Evolutionary conservation across 2,797 vertebrate species (phyloP).

Genomic region (Microtus californicus): DNA sequence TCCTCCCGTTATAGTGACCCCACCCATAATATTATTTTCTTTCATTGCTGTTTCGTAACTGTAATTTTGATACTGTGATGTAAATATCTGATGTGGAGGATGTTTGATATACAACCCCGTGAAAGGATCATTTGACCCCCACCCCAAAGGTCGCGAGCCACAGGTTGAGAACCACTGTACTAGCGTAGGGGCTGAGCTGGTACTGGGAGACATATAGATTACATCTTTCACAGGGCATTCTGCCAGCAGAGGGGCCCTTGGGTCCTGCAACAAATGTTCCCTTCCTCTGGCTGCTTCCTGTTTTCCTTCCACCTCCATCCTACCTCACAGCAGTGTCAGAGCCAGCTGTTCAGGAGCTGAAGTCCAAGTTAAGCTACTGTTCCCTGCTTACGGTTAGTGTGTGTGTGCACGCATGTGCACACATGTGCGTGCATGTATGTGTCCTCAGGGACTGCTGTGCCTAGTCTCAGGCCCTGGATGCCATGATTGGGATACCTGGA

Average conservation of each 20-base stretch:
- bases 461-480: slow-evolving; percentile 81
- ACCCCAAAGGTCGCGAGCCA: background rate
- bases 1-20: background rate
- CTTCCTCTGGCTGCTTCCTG: slow-evolving; percentile 65
- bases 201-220: slow-evolving; percentile 15
- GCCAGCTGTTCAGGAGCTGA: slow-evolving; percentile 84
- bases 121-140: background rate
- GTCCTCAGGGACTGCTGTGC: slow-evolving; percentile 75
- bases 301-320: slow-evolving; percentile 75
- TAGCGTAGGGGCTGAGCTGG: background rate
- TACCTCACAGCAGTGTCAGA: slow-evolving; percentile 82
- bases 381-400: slow-evolving; percentile 77
- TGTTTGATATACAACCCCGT: background rate
- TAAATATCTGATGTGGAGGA: background rate
- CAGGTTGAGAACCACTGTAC: background rate
- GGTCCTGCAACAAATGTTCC: slow-evolving; percentile 83
- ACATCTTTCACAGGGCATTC: background rate
- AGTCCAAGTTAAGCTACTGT: slow-evolving; percentile 87
- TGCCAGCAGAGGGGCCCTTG: slow-evolving; percentile 58
- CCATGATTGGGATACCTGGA: slow-evolving; percentile 79
- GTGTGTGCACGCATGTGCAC: slow-evolving; percentile 2
- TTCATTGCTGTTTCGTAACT: background rate
- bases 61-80: background rate
- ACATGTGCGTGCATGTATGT: background rate
- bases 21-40: background rate